Evolutionary conservation across 2,797 vertebrate species (phyloP), one percentile per base, ranked within the genome.

Genomic region (Cossypha caffra): DNA sequence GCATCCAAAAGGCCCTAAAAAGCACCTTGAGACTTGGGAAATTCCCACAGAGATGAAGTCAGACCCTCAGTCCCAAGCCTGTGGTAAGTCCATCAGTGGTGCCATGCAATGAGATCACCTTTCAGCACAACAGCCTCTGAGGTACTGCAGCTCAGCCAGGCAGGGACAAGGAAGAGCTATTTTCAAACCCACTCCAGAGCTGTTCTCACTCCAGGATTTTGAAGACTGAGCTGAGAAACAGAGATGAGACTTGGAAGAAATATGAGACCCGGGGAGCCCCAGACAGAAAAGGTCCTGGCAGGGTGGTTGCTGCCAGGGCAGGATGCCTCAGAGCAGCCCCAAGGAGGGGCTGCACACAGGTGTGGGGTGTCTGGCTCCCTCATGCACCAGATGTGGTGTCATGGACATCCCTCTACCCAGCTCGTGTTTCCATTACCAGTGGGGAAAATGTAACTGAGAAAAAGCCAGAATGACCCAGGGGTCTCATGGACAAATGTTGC

Each of bases 321-420:
- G 59, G 57, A 67, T 83, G 80, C 84, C 80, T 76, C 33, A n/a
- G 64, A 84, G 78, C 45, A n/a, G 63, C 10, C 59, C 47, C 2
- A 2, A 82, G 68, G 31, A 2, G 2, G 31, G 28, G 31, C 80
- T 57, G 69, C 31, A 45, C 0, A 0, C 90, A 95, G 87, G 91
- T 92, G 86, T 5, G 2, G 35, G 59, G 21, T 0, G 5, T 74
- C 86, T 92, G 87, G 85, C 33, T 93, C 76, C 54, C 76, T 62
- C 82, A 86, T 9, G 31, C 68, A 89, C 73, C 95, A 95, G 75
- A 91, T 87, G 89, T 72, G 59, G 26, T 89, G 93, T 90, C 95
- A 77, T 0, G 0, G 67, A 87, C 82, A 81, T 33, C 71, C 24
- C 71, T 84, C 42, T 40, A 42, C 43, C 16, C 29, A 1, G 89